Conservation (phyloP, 2,113 vertebrate genomes). For the Cyanistes caeruleus region DNA sequence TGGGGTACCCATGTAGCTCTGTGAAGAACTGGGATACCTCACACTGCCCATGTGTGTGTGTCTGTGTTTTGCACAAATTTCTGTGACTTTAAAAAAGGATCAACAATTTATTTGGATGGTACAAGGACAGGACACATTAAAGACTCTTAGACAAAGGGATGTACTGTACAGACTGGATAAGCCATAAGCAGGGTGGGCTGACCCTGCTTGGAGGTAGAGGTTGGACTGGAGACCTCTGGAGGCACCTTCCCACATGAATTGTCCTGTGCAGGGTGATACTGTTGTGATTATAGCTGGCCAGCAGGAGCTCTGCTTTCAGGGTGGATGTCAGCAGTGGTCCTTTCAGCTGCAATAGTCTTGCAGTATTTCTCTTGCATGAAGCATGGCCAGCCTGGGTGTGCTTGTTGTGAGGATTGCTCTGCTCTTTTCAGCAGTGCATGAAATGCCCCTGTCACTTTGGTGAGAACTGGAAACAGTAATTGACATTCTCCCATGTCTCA, state of each 20-base stretch:
- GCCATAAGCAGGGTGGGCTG: background rate
- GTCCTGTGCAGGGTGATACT: background rate
- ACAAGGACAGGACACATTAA: rapidly evolving
- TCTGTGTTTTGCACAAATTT: background rate
- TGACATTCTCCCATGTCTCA: background rate
- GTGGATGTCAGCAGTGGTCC: background rate
- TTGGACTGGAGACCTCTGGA: background rate
- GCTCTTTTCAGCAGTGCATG: background rate
- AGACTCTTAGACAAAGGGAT: background rate
- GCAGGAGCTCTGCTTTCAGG: background rate
- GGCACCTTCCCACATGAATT: rapidly evolving
- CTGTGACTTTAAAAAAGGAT: background rate
- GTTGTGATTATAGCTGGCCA: rapidly evolving
- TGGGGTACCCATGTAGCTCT: background rate
- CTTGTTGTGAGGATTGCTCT: background rate
- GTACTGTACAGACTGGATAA: background rate
- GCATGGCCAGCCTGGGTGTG: rapidly evolving
- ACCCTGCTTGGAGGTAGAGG: background rate
- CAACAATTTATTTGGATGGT: background rate
- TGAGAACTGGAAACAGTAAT: background rate
- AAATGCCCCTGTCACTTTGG: background rate
- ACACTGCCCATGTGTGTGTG: background rate
- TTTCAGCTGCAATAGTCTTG: background rate
- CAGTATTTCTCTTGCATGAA: background rate
- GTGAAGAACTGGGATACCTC: background rate